Base-by-base conservation (phyloP, 2,888 invertebrate genomes). In the Criorhina ranunculi region DNA sequence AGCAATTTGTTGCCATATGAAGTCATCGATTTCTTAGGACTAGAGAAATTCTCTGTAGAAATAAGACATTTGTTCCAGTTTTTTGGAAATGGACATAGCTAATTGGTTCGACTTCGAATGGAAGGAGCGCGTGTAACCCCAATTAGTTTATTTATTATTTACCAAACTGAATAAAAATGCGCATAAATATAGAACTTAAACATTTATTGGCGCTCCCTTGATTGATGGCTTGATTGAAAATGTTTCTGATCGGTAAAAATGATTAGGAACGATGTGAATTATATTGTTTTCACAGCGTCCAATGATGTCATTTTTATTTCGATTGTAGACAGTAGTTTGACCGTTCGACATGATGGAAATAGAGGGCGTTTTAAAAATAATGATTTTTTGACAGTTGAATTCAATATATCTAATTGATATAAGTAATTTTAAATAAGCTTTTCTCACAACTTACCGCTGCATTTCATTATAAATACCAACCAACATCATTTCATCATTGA, bases 261-360 rank as follows among this genome's bases (percentile, higher is more conserved):
- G 35, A 64, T 46, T 49, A 35, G 24, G 11, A 53, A 31, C 44
- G 67, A 17, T 64, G 46, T 12, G 31, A 15, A 35, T 46, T 37
- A 7, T 6, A 49, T 76, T 66, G 46, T 37, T 37, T 55, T 75
- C 37, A n/a, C 17, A 17, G 5, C 12, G 5, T 29, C 2, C 24
- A 67, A 67, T 67, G 59, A 59, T 66, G 46, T 76, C 76, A 76
- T 59, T 15, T 19, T 15, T 53, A 73, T 42, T 35, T 73, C 24
- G 53, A 42, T n/a, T 9, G 7, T 31, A 6, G 12, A 4, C 11
- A 15, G 24, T 29, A 40, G 33, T 29, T 51, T 35, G 15, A n/a
- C n/a, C n/a, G n/a, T 15, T 15, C 9, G 5, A 12, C 46, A 15
- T 46, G 15, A 8, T 24, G 24, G 2, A 4, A 24, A 24, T 1